These are phyloP conservation scores for Bos indicus DNA, from an alignment of 2,113 vertebrate species.

Conservation along the genomic window DNA sequence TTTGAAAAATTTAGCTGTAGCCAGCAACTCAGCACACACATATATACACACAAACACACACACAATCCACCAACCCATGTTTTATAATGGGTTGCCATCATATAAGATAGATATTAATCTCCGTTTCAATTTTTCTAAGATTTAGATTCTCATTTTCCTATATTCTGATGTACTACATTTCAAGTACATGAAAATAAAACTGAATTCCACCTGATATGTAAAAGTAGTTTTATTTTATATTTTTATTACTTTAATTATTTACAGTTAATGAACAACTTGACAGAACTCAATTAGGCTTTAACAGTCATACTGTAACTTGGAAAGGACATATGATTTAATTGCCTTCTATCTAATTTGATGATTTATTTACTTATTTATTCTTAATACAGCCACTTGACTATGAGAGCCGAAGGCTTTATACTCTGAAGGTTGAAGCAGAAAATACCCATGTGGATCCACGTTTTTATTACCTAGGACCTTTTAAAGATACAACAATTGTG, in stretches of 20 bases:
- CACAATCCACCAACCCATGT: neutral
- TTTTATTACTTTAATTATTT: neutral
- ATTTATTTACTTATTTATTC: conserved; percentile 2
- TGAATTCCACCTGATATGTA: neutral
- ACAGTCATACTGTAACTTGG: neutral
- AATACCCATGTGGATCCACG: conserved; percentile 85
- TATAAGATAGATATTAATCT: neutral
- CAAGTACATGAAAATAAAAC: neutral
- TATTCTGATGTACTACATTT: neutral
- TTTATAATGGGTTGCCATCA: neutral
- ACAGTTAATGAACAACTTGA: neutral
- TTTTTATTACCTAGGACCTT: conserved; percentile 87
- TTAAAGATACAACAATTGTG: conserved; percentile 85
- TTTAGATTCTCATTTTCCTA: neutral
- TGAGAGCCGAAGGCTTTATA: conserved; percentile 82
- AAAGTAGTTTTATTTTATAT: neutral
- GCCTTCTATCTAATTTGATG: neutral
- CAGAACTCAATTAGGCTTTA: neutral
- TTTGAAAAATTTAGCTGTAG: neutral
- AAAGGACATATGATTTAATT: neutral
- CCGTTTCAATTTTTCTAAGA: neutral
- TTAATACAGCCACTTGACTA: conserved; percentile 83
- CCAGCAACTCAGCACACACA: neutral
- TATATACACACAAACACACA: neutral
- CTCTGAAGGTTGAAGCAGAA: conserved; percentile 85